Evolutionary conservation across 1,140 invertebrate genomes (phyloP), one percentile per base, ranked within the genome.

Genomic region (Aplysia californica): DNA sequence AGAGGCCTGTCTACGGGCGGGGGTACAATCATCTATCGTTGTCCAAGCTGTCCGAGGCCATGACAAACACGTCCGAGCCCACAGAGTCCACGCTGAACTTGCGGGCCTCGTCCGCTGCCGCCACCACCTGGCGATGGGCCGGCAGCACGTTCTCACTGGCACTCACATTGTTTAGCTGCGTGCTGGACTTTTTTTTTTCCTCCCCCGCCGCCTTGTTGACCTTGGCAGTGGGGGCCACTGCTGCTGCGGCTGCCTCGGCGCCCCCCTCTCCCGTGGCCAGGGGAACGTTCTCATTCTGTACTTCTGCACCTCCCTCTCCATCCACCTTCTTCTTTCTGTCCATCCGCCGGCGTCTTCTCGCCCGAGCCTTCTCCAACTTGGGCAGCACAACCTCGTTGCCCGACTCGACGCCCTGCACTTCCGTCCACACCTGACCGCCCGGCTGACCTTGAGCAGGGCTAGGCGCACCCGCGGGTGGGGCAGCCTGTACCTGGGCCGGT

Each of bases 261-360:
- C 29, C 56, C 23, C 4, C 10, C 35, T 1, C 59, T 21, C 38
- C 61, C n/a, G n/a, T n/a, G n/a, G n/a, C n/a, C 29, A 39, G 10
- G 26, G 36, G 36, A 3, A n/a, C 61, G 56, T 66, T 75, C 23
- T 75, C 72, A 55, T 33, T 55, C 35, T 75, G 72, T 33, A 44
- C 41, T 1, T 75, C 72, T 18, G 72, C 71, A 35, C 3, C 26
- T 3, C 67, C 67, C 5, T 72, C 70, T 2, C 39, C 58, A 26
- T 73, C 70, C 55, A 73, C 58, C 31, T 75, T 75, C 41, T 75
- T 74, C 39, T 75, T 75, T 44, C 72, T 64, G 55, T 75, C 72
- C 72, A 75, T 65, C 20, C 72, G n/a, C 18, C 59, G 36, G 15
- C 72, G 35, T 6, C 72, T 26, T 20, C 72, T 35, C 5, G 61